Evolutionary conservation across 2,797 vertebrate genomes (phyloP).

Genomic region (Taeniopygia guttata): DNA sequence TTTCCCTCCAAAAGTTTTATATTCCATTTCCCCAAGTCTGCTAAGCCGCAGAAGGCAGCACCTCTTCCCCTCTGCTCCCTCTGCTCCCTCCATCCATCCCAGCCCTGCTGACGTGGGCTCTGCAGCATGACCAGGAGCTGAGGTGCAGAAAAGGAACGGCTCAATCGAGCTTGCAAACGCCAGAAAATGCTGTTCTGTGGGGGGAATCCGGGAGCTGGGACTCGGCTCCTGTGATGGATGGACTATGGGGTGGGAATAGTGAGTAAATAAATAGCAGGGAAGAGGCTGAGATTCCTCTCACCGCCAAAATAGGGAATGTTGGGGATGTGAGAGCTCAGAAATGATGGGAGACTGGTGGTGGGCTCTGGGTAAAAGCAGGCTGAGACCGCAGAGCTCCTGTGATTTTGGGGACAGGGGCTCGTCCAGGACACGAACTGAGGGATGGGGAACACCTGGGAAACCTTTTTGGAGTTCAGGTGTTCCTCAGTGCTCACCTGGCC

Average conservation of each 20-base stretch:
- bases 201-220: neutral
- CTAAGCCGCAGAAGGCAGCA: neutral
- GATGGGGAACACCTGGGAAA: rapidly evolving
- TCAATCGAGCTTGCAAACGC: neutral
- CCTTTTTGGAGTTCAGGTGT: neutral
- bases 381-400: neutral
- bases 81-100: neutral
- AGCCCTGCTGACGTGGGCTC: rapidly evolving
- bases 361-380: neutral
- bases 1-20: neutral
- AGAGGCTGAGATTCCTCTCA: neutral
- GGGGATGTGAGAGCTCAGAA: neutral
- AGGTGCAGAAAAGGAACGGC: neutral
- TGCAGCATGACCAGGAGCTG: neutral
- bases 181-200: neutral
- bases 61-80: neutral
- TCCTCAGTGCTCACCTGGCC: rapidly evolving
- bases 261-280: neutral
- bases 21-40: neutral
- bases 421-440: neutral
- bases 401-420: rapidly evolving
- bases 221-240: neutral
- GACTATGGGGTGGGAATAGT: neutral
- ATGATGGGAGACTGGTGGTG: neutral
- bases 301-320: neutral